phyloP scores from a whole-genome alignment of 2,113 vertebrate species.

The Grallaria varia region DNA sequence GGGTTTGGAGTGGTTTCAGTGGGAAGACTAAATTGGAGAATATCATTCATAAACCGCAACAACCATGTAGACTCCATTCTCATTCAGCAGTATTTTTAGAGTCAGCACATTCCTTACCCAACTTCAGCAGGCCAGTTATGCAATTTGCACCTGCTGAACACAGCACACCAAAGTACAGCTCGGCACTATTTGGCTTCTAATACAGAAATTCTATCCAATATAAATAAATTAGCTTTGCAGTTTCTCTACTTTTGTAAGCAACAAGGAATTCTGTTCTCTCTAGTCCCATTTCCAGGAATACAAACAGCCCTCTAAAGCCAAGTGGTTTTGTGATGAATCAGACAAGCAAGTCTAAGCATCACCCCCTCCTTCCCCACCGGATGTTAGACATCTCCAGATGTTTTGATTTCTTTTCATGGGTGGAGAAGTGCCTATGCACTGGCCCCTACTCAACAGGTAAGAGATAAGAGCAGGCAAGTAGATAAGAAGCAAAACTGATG shows the following conservation, averaged over 20 bases:
- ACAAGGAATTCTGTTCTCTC: background rate
- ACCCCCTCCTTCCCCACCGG: rapidly evolving
- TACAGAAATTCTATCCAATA: background rate
- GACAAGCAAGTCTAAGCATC: background rate
- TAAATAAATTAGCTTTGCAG: background rate
- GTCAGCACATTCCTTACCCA: background rate
- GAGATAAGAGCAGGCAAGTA: background rate
- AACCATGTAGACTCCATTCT: too few species aligned
- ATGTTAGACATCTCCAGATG: background rate
- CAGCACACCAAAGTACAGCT: background rate
- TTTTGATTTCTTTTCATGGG: background rate
- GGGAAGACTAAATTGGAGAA: background rate
- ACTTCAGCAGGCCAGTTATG: background rate
- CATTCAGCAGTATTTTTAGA: background rate
- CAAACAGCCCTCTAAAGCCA: background rate
- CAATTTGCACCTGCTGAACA: background rate
- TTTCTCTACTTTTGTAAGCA: background rate
- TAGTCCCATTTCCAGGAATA: background rate
- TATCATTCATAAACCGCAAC: background rate
- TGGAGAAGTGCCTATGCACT: background rate
- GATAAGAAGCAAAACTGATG: background rate
- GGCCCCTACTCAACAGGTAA: background rate
- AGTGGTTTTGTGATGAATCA: background rate
- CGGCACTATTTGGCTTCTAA: background rate
- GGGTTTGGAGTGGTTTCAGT: background rate